phyloP scores from a whole-genome alignment of 2,113 vertebrate genomes.

The Climacteris rufus region DNA sequence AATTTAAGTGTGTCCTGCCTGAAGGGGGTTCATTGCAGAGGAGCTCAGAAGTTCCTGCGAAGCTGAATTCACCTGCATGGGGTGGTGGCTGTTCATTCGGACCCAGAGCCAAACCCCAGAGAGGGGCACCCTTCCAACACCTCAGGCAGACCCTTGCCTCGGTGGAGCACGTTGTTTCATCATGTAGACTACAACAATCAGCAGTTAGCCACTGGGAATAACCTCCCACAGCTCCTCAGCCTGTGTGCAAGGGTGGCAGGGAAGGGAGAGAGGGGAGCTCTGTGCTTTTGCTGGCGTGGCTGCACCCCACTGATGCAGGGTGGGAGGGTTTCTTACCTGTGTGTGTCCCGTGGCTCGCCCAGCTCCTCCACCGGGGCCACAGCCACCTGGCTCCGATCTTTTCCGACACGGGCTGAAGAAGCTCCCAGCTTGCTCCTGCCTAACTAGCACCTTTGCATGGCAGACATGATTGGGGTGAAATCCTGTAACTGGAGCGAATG shows the following conservation, averaged over 20 bases:
- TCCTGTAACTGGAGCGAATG: neutral
- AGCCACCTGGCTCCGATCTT: neutral
- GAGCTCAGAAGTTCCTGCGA: neutral
- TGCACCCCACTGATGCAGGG: neutral
- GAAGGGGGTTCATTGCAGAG: neutral
- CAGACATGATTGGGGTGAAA: constrained; percentile 45
- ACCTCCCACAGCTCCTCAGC: neutral
- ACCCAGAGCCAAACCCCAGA: neutral
- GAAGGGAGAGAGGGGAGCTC: neutral
- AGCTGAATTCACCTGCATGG: neutral
- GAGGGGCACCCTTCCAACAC: neutral
- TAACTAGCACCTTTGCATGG: constrained; percentile 27
- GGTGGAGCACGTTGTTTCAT: accelerated
- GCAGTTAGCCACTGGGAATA: neutral
- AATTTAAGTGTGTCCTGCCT: neutral
- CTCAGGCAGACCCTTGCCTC: neutral
- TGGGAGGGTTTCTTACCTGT: neutral
- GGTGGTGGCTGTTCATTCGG: accelerated
- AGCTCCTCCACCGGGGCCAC: neutral
- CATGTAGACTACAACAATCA: accelerated
- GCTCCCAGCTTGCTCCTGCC: neutral
- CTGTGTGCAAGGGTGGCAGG: neutral
- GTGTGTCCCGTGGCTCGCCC: neutral
- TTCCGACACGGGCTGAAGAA: neutral
- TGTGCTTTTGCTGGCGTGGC: neutral